Percentiles rank a stretch among this genome's conserved stretches.
phyloP scores from a whole-genome alignment of 2,113 vertebrate species.

The Anhinga anhinga region DNA sequence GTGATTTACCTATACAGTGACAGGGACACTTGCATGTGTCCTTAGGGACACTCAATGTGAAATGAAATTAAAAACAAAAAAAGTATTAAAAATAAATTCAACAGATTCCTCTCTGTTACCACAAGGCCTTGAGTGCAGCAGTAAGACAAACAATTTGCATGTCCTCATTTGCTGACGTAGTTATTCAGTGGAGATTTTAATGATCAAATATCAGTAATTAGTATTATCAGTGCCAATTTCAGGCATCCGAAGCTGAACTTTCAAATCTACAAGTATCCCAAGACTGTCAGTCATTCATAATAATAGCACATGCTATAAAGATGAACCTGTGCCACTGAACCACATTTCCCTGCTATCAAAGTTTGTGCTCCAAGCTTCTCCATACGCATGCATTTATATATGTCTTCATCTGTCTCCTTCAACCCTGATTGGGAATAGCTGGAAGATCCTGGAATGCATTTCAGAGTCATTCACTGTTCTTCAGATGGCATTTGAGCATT shows the following conservation, averaged over 20 bases:
- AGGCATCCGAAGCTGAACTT: not conserved
- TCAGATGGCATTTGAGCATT: not conserved
- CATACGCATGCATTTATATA: rapidly evolving
- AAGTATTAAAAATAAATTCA: not conserved
- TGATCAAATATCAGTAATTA: not conserved
- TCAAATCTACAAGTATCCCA: not conserved
- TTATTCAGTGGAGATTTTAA: not conserved
- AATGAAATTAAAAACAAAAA: not conserved
- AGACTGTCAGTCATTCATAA: not conserved
- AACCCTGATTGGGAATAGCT: not conserved
- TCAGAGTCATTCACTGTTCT: not conserved
- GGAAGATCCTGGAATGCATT: not conserved
- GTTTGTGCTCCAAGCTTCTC: not conserved
- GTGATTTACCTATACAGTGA: not conserved
- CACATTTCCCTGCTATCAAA: not conserved
- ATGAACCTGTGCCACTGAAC: not conserved
- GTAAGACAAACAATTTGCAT: rapidly evolving
- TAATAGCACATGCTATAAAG: not conserved
- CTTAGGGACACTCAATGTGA: not conserved
- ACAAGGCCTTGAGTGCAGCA: not conserved
- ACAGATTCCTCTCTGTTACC: not conserved
- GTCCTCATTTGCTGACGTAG: not conserved
- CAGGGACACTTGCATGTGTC: not conserved
- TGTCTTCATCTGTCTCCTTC: not conserved
- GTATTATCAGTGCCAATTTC: not conserved